Evolutionary conservation across 2,888 invertebrate species (phyloP), one percentile per base, ranked within the genome.

Genomic region (Reticulitermes lucifugus): DNA sequence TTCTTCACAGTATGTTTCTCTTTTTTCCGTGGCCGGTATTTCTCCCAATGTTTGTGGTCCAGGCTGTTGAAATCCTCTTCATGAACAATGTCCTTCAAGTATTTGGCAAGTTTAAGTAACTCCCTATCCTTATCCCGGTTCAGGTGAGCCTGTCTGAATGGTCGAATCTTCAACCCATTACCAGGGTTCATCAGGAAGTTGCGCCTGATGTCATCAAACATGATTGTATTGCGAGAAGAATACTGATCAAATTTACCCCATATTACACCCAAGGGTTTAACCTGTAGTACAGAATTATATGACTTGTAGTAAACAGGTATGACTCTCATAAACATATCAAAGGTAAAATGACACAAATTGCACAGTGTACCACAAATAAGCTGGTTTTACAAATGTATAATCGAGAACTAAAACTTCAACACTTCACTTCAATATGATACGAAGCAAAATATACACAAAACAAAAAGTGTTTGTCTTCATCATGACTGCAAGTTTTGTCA

Each of bases 121-220:
- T 99, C 98, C 83, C 94, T 92, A 89, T 99, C 99, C 84, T 94
- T 95, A 83, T 94, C 93, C 80, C 98, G 93, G 90, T 97, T 98
- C 0, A 96, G 91, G 89, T 98, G 98, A 0, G 98, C 98, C 89
- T 98, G 96, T 9, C 96, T 93, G 90, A 98, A 99, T 0, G 98
- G 96, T 89, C 96, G 93, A 88, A 99, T 98, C 91, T 96, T 95
- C 0, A 99, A 92, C 0, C 99, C 99, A 86, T 96, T 97, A 88
- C 96, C 96, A 0, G 98, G 98, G 91, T 99, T 99, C 98, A 99
- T 98, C 70, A 98, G 94, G 89, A 99, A 99, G 91, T 99, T 99
- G 88, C 98, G 93, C 84, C 98, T 93, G 70, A 98, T 96, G 89
- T 99, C 99, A 89, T 99, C 99, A 89, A 99, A 97, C 98, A 99